Evolutionary conservation across 2,797 vertebrate species (phyloP).

Genomic region (Sandelia bainsii): DNA sequence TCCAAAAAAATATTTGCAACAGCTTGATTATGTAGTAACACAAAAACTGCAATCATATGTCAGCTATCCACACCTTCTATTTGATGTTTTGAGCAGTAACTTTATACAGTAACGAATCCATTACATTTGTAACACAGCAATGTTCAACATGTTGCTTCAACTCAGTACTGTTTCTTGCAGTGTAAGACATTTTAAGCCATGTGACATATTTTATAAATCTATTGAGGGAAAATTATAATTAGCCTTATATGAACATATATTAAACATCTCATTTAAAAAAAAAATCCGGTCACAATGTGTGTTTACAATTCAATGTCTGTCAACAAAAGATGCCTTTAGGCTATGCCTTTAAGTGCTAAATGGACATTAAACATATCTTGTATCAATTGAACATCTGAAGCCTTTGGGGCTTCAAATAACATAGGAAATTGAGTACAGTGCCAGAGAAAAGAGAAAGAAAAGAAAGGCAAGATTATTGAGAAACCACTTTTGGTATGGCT

Average conservation of each 20-base stretch:
- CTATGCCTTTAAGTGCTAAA: neutral
- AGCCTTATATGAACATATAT: too few species aligned
- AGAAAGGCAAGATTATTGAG: neutral
- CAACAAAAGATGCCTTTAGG: too few species aligned
- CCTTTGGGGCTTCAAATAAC: neutral
- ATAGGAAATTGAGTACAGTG: neutral
- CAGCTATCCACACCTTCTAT: neutral
- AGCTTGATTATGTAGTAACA: neutral
- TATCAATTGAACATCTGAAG: neutral
- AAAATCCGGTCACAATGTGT: too few species aligned
- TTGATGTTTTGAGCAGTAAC: neutral
- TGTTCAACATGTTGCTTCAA: neutral
- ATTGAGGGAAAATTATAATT: too few species aligned
- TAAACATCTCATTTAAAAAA: too few species aligned
- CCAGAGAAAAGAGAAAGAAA: neutral
- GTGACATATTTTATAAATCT: too few species aligned
- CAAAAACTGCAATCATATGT: neutral
- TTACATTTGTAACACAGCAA: neutral
- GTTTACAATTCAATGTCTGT: too few species aligned
- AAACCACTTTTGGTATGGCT: neutral
- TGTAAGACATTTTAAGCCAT: neutral
- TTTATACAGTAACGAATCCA: neutral
- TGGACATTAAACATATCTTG: neutral
- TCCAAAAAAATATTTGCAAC: neutral
- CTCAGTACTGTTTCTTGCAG: neutral